These are phyloP conservation scores for Crotalus helleri DNA, from an alignment of 2,113 vertebrate species.

Conservation along the genomic window DNA sequence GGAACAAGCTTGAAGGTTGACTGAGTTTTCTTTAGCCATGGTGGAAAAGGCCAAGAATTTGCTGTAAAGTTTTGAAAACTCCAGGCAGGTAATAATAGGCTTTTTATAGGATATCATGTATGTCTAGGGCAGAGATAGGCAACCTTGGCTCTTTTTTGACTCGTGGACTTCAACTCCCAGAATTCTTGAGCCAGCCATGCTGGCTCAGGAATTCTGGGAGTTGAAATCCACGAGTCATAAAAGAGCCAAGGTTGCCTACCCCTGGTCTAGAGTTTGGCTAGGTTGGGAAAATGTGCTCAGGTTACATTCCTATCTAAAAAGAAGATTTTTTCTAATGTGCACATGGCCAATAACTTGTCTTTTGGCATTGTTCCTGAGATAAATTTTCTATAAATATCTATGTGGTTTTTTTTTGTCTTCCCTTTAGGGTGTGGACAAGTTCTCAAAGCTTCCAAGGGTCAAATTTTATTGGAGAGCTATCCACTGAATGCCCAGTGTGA, in stretches of 20 bases:
- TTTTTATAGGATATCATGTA: background rate
- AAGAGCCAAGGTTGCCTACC: too few species aligned
- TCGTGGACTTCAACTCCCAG: too few species aligned
- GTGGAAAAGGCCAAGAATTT: too few species aligned
- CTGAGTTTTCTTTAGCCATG: too few species aligned
- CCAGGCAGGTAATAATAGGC: background rate
- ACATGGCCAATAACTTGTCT: background rate
- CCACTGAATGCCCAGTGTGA: conserved; percentile 93
- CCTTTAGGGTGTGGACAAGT: conserved; percentile 87
- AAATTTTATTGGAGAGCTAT: conserved; percentile 92
- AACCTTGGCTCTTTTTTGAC: too few species aligned
- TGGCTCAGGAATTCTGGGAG: too few species aligned
- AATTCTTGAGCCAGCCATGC: too few species aligned
- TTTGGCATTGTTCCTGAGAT: background rate
- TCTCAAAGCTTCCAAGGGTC: conserved; percentile 81
- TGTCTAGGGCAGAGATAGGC: too few species aligned
- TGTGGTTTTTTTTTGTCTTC: conserved; percentile 18
- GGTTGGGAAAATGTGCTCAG: background rate
- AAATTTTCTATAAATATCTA: conserved; percentile 3
- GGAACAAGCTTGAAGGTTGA: too few species aligned
- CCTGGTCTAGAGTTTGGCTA: background rate
- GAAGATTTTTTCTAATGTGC: background rate
- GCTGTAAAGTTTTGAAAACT: background rate
- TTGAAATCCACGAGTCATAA: too few species aligned
- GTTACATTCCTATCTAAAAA: conserved; percentile 31